Evolutionary conservation across 2,113 vertebrate species (phyloP).

Genomic region (Gadus macrocephalus): DNA sequence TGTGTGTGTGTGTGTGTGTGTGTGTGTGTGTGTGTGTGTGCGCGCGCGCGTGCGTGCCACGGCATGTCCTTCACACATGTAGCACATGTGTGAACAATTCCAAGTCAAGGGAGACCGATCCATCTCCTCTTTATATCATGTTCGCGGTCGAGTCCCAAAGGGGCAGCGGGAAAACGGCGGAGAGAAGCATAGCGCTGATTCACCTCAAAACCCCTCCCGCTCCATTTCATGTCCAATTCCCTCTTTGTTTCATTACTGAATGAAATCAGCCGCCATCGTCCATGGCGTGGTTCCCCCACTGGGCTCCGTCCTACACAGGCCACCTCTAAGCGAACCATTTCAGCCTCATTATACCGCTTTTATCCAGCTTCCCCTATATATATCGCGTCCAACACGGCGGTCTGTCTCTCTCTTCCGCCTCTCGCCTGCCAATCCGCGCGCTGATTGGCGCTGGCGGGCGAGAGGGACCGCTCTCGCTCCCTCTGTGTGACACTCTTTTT

Average conservation of each 20-base stretch:
- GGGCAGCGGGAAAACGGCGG: no score
- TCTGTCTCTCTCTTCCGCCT: not conserved
- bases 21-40: constrained; percentile 13
- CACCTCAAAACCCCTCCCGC: not conserved
- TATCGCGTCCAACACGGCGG: not conserved
- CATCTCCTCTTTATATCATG: no score
- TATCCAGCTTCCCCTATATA: not conserved
- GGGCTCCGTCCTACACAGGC: not conserved
- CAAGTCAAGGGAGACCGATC: not conserved
- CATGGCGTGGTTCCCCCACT: not conserved
- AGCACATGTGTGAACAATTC: not conserved
- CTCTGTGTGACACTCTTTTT: not conserved
- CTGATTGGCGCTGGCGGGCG: not conserved
- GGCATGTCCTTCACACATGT: not conserved
- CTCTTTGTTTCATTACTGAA: not conserved
- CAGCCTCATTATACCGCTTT: not conserved
- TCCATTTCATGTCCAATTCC: not conserved
- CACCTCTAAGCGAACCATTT: not conserved
- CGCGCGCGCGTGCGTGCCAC: constrained; percentile 6
- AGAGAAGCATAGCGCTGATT: not conserved
- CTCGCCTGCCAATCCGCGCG: no score
- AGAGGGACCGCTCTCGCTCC: not conserved
- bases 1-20: no score
- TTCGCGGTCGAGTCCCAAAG: no score
- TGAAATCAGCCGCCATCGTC: not conserved